A percentile compares a stretch with the other conserved stretches of the same genome.
Evolutionary conservation across 2,888 invertebrate species (phyloP).

Genomic region (Ochropleura plecta): DNA sequence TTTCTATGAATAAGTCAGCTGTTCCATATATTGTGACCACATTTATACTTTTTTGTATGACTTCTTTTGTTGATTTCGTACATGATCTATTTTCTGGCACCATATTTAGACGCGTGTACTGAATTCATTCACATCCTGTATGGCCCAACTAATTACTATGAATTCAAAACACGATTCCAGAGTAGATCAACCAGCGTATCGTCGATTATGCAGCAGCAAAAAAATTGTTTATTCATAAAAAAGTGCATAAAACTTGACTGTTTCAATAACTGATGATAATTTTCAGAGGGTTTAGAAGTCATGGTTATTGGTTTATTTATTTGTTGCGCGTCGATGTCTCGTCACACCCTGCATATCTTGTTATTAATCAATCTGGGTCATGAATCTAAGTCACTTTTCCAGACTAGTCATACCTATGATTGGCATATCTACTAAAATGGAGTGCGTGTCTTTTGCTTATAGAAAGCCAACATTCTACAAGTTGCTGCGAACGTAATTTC

Average conservation of each 20-base stretch:
- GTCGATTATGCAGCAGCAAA: not conserved
- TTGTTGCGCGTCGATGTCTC: not conserved
- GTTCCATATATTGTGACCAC: not conserved
- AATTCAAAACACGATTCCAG: not conserved
- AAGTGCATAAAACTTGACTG: not conserved
- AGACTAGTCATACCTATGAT: conserved; percentile 25
- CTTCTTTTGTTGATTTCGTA: not conserved
- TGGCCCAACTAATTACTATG: not conserved
- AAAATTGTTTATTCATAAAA: not conserved
- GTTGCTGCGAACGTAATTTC: conserved; percentile 40
- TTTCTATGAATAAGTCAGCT: not conserved
- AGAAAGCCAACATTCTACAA: conserved; percentile 46
- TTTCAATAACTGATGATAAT: not conserved
- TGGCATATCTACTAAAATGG: conserved; percentile 35
- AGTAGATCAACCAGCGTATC: not conserved
- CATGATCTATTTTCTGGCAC: not conserved
- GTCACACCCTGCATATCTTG: not conserved
- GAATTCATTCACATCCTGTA: not conserved
- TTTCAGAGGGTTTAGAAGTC: not conserved
- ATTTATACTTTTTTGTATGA: not conserved
- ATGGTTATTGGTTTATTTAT: not conserved
- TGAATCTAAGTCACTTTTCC: conserved; percentile 29
- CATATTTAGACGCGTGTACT: not conserved
- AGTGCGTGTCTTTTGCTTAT: conserved; percentile 27
- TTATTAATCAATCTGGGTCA: conserved; percentile 17